A percentile compares a stretch with the other conserved stretches of the same genome.
Evolutionary conservation across 2,113 vertebrate genomes (phyloP).

Genomic region (Sula dactylatra): DNA sequence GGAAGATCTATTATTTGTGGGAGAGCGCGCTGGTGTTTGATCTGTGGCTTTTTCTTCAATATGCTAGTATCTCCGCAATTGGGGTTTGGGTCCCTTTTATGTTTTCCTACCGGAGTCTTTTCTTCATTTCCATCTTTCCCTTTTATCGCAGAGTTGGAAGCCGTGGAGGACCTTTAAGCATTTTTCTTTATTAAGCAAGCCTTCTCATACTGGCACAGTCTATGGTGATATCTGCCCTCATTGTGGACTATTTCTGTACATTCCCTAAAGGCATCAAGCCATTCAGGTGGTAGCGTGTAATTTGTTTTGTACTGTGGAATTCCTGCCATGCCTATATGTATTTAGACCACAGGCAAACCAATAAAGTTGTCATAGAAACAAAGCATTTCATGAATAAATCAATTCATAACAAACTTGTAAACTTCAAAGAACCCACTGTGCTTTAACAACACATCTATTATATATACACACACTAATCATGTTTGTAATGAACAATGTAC

Average conservation of each 20-base stretch:
- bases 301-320: slow-evolving; percentile 78
- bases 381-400: slow-evolving; percentile 84
- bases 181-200: slow-evolving; percentile 69
- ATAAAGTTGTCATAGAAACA: slow-evolving; percentile 86
- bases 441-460: slow-evolving; percentile 68
- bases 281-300: slow-evolving; percentile 75
- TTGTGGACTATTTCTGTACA: slow-evolving; percentile 67
- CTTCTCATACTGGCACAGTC: slow-evolving; percentile 47
- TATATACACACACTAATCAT: slow-evolving; percentile 66
- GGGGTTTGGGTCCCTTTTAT: slow-evolving; percentile 58
- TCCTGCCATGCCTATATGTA: slow-evolving; percentile 81
- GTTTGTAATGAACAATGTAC: slow-evolving; percentile 67
- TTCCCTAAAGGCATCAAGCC: slow-evolving; percentile 74
- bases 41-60: slow-evolving; percentile 68
- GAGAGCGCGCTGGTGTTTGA: slow-evolving; percentile 68
- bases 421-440: slow-evolving; percentile 73
- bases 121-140: slow-evolving; percentile 57
- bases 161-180: slow-evolving; percentile 59
- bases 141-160: slow-evolving; percentile 46
- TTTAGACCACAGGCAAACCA: slow-evolving; percentile 82
- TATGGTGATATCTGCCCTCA: slow-evolving; percentile 66
- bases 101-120: slow-evolving; percentile 47
- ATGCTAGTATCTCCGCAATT: slow-evolving; percentile 40
- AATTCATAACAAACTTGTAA: slow-evolving; percentile 79
- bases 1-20: slow-evolving; percentile 71